Evolutionary conservation across 2,113 vertebrate species (phyloP), one percentile per base, ranked within the genome.

Genomic region (Gymnorhina tibicen): DNA sequence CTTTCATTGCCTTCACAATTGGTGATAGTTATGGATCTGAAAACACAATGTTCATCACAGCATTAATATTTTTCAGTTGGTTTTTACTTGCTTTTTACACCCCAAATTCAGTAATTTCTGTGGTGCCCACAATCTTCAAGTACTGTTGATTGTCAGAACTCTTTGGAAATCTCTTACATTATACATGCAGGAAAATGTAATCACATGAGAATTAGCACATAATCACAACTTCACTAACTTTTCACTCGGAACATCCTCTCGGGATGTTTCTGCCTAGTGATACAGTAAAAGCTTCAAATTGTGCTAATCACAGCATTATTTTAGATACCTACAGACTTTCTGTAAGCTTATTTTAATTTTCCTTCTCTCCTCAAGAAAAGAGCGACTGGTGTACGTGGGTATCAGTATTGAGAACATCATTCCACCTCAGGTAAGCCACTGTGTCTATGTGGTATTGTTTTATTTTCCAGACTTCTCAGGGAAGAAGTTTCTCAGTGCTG

Each of bases 331-430:
- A 26, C 27, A 93, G 46, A 19, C 58, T 92, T 76, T 39, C 55
- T 76, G 13, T 89, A 37, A 92, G 13, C 41, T 53, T 91, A 10
- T 92, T 89, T 80, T 90, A 26, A 62, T 97, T 59, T 84, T 73
- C 50, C 56, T 94, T 80, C 58, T 87, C 77, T 93, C 82, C 49
- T 73, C 93, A 99, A 98, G 99, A 98, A 99, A 99, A 97, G 99
- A 99, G 92, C 98, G 99, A 8, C 97, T 99, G 97, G 99, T 99
- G 42, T 99, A 99, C 6, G 99, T 99, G 66, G 99, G 99, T 59
- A 99, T 99, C 98, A 99, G 99, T 44, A 99, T 99, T 90, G 99
- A 99, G 97, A 99, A 99, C 98, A 99, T 99, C 97, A 99, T 99
- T 91, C 99, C 99, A 93, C 99, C 99, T 41, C 98, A 99, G 59